Evolutionary conservation across 2,888 invertebrate genomes (phyloP).

Genomic region (Cheilosia vernalis): DNA sequence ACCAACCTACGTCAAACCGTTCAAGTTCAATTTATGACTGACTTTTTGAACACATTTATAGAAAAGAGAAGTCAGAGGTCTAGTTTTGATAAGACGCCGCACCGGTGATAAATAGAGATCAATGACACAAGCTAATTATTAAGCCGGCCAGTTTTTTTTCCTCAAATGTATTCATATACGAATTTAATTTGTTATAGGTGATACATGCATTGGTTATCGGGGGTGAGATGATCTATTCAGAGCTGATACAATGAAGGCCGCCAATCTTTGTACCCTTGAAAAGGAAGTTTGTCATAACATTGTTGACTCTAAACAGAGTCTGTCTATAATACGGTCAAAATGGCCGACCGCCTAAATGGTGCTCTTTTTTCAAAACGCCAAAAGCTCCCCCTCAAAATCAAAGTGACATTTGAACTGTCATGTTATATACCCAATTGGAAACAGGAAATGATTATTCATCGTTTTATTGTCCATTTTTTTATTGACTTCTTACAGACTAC

Average conservation of each 20-base stretch:
- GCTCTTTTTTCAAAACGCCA: background rate
- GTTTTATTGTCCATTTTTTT: slow-evolving; percentile 51
- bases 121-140: background rate
- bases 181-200: too few relatives aligned
- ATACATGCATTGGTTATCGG: too few relatives aligned
- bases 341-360: background rate
- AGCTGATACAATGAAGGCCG: too few relatives aligned
- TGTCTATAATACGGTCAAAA: slow-evolving; percentile 6
- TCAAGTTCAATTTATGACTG: too few relatives aligned
- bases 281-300: too few relatives aligned
- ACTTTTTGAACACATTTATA: background rate
- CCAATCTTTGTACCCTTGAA: too few relatives aligned
- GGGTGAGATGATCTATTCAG: too few relatives aligned
- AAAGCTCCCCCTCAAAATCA: slow-evolving; percentile 29
- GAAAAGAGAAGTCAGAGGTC: background rate
- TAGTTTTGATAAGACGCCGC: background rate
- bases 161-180: background rate
- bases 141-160: background rate
- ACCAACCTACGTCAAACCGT: too few relatives aligned
- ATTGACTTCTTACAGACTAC: background rate
- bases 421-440: slow-evolving; percentile 45
- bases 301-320: too few relatives aligned
- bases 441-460: slow-evolving; percentile 56
- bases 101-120: background rate
- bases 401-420: slow-evolving; percentile 57